A percentile compares a stretch with the other conserved stretches of the same genome.
Evolutionary conservation across 1,140 invertebrate species (phyloP).

Genomic region (Zophobas atratus): DNA sequence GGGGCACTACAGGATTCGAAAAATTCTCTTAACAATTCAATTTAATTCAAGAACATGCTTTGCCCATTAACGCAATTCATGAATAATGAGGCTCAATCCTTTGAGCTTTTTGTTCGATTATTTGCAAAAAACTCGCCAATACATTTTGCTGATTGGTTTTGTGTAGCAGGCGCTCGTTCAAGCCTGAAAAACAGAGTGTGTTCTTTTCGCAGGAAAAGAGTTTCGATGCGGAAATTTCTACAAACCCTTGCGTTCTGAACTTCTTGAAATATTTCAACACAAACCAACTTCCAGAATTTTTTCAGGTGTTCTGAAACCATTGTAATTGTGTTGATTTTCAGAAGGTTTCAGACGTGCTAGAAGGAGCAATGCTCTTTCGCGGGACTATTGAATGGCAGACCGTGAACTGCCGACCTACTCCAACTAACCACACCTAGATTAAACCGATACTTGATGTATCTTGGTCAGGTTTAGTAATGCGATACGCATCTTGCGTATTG

Average conservation of each 20-base stretch:
- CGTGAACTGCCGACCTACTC: conserved; percentile 47
- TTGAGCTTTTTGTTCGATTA: conserved; percentile 26
- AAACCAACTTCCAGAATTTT: too few species aligned
- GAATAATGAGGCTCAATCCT: conserved; percentile 22
- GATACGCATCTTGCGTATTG: conserved; percentile 2
- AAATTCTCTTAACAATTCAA: conserved; percentile 34
- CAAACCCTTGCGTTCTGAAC: too few species aligned
- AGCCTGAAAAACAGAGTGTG: neutral
- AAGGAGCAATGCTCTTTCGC: conserved; percentile 23
- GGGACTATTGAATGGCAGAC: conserved; percentile 29
- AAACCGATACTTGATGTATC: conserved; percentile 28
- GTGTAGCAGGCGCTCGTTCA: neutral
- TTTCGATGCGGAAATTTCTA: too few species aligned
- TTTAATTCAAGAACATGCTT: conserved; percentile 47
- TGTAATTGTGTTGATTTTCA: neutral
- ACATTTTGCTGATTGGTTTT: neutral
- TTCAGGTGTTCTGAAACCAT: too few species aligned
- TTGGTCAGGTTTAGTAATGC: conserved; percentile 26
- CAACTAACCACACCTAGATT: conserved; percentile 37
- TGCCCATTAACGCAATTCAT: conserved; percentile 37
- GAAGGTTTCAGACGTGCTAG: conserved; percentile 7
- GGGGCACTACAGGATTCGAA: conserved; percentile 13
- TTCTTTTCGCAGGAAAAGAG: too few species aligned
- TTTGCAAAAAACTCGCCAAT: conserved; percentile 5
- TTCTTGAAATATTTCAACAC: too few species aligned